Evolutionary conservation across 2,888 invertebrate genomes (phyloP).

Genomic region (Agriotes lineatus): DNA sequence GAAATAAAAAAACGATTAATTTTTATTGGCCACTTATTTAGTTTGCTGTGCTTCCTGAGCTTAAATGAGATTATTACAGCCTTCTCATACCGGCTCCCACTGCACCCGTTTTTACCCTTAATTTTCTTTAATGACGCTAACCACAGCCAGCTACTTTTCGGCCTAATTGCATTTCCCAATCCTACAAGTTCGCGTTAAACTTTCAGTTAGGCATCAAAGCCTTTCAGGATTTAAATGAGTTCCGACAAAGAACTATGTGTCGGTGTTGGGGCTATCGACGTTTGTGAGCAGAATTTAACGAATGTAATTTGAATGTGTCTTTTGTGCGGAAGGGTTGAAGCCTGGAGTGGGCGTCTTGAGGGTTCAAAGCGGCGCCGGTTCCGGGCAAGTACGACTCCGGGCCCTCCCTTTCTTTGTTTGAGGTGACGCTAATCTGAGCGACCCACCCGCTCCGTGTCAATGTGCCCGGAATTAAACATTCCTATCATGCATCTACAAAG

Average conservation of each 20-base stretch:
- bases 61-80: too few relatives aligned
- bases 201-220: too few relatives aligned
- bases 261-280: slow-evolving; percentile 21
- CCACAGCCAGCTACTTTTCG: too few relatives aligned
- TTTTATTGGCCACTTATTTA: too few relatives aligned
- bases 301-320: slow-evolving; percentile 49
- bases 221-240: too few relatives aligned
- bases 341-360: slow-evolving; percentile 40
- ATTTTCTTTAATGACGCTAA: too few relatives aligned
- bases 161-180: too few relatives aligned
- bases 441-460: slow-evolving; percentile 45
- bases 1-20: too few relatives aligned
- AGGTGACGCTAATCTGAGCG: slow-evolving; percentile 48
- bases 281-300: slow-evolving; percentile 38
- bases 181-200: too few relatives aligned
- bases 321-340: slow-evolving; percentile 45
- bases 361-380: slow-evolving; percentile 46
- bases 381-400: slow-evolving; percentile 41
- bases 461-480: slow-evolving; percentile 48
- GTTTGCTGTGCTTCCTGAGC: too few relatives aligned
- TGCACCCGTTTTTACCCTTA: too few relatives aligned
- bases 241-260: background rate
- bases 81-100: too few relatives aligned
- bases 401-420: slow-evolving; percentile 50
- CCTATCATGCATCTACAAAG: slow-evolving; percentile 43